phyloP scores from a whole-genome alignment of 2,888 invertebrate genomes.

The Trachelus stipa region DNA sequence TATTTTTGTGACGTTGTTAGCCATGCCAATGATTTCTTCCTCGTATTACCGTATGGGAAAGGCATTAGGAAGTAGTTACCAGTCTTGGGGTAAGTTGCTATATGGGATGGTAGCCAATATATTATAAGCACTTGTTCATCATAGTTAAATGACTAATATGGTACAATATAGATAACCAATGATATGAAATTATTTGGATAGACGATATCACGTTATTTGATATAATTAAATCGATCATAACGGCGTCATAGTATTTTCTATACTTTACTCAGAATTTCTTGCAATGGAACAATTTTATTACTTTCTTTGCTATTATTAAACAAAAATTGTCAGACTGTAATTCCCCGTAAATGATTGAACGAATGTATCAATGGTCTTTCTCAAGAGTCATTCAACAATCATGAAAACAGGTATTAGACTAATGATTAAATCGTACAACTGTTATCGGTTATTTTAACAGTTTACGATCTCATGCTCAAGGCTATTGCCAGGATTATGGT shows the following conservation, averaged over 20 bases:
- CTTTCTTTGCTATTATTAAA: background rate
- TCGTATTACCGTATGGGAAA: background rate
- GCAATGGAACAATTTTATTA: background rate
- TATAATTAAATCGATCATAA: background rate
- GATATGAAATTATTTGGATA: background rate
- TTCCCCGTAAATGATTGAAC: background rate
- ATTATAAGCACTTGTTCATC: background rate
- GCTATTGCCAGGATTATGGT: background rate
- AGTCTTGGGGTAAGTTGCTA: background rate
- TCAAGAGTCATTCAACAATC: background rate
- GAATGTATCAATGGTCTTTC: background rate
- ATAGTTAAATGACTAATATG: background rate
- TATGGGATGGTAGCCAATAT: background rate
- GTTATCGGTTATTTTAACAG: background rate
- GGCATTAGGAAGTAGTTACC: conserved; percentile 2
- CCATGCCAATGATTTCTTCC: conserved; percentile 1
- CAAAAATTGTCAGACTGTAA: background rate
- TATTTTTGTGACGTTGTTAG: conserved; percentile 1
- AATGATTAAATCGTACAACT: background rate
- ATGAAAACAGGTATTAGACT: background rate
- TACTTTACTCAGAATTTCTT: background rate
- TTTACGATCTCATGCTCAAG: background rate
- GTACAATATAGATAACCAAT: background rate
- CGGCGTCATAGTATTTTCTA: background rate
- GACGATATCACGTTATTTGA: background rate